Percentiles rank a stretch among this genome's conserved stretches.
These are phyloP conservation scores for Bryconaethiops microstoma DNA, from an alignment of 2,797 vertebrate genomes.

Conservation along the genomic window DNA sequence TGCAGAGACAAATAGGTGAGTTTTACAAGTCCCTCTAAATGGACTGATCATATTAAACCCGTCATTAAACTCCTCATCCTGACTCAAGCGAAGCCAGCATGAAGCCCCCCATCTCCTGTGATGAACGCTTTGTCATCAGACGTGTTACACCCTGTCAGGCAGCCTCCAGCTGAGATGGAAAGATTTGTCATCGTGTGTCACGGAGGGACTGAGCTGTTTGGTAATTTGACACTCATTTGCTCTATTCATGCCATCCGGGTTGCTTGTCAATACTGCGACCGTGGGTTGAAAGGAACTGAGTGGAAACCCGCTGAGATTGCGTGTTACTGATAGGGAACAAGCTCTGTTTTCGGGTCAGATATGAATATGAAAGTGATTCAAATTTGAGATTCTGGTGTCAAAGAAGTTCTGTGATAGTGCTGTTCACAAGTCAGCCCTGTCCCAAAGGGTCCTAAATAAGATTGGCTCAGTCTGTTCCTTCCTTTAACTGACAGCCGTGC, in stretches of 20 bases:
- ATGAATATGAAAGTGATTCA: background rate
- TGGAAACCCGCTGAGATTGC: background rate
- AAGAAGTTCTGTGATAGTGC: background rate
- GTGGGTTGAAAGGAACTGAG: background rate
- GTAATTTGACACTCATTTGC: slow-evolving; percentile 21
- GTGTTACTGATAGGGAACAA: background rate
- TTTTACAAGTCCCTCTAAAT: background rate
- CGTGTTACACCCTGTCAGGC: background rate
- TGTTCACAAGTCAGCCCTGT: background rate
- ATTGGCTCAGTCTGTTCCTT: too few relatives aligned
- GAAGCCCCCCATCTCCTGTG: background rate
- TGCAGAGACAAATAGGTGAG: background rate
- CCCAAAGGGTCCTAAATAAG: too few relatives aligned
- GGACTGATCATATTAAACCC: background rate
- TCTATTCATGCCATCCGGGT: slow-evolving; percentile 3
- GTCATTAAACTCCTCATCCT: background rate
- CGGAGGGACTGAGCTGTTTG: slow-evolving; percentile 19
- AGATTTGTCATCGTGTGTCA: slow-evolving; percentile 2
- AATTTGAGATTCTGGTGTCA: background rate
- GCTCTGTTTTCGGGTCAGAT: background rate
- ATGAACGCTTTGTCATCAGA: slow-evolving; percentile 13
- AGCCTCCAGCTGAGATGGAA: background rate
- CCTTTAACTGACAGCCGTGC: too few relatives aligned
- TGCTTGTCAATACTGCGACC: background rate
- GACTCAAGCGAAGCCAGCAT: background rate